Base-by-base conservation (phyloP, 2,888 invertebrate genomes). In the Thecophora atra region DNA sequence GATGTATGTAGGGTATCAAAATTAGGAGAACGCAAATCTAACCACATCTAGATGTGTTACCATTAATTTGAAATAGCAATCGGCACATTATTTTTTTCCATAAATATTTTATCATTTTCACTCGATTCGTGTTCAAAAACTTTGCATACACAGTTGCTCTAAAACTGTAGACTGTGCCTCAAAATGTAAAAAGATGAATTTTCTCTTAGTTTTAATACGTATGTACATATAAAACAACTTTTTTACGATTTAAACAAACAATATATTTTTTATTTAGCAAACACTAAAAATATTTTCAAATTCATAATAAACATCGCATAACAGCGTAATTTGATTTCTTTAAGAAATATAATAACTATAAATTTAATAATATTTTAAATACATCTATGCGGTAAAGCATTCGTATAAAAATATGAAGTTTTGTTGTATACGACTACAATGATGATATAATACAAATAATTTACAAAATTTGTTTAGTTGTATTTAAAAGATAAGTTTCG, bases 251-350 rank as follows among this genome's bases (percentile, higher is more conserved):
- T 30, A 30, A 66, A 66, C 52, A 66, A 51, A 65, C 28, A 51
- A n/a, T 65, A 47, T 51, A n/a, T 65, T 65, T 47, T 47, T 28
- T 65, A 66, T 51, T 30, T 37, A 67, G 37, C 54, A 67, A 21
- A 54, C 54, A 54, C 1, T 37, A 64, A 56, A 67, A 37, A 21
- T 37, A 67, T 54, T 67, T 67, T 65, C 65, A 71, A 82, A 80
- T 81, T 79, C 79, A 80, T 80, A 82, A 78, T 74, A 83, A 83
- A 83, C 84, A 81, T 83, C 83, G 84, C 84, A 81, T 77, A 83
- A 83, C 83, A 81, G 83, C 84, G 83, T 79, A 83, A 84, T 83
- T 83, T 81, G 81, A 83, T 83, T 83, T 83, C 83, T 83, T 83
- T 83, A 84, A 83, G 83, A 83, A 83, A 83, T 84, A 84, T 83